These are phyloP conservation scores for Clarias laeviceps DNA, from an alignment of 2,797 vertebrate genomes.

Conservation along the genomic window DNA sequence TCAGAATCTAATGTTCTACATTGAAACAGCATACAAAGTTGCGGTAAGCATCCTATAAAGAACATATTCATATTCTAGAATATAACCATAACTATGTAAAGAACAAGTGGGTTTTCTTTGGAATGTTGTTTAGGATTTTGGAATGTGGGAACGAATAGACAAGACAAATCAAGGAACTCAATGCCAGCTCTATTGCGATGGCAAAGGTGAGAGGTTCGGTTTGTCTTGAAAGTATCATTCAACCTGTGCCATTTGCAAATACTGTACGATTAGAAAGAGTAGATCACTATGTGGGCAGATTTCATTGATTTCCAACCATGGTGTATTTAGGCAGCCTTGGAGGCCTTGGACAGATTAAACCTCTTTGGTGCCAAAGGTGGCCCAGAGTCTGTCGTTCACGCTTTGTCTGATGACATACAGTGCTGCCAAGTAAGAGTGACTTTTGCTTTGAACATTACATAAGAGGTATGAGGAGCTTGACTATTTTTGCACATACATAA, in stretches of 20 bases:
- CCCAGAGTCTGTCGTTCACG: slow-evolving; percentile 90
- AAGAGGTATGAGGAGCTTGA: not conserved
- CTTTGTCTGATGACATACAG: slow-evolving; percentile 93
- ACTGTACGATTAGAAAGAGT: not conserved
- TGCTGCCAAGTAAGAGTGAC: slow-evolving; percentile 86
- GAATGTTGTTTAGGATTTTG: slow-evolving; percentile 83
- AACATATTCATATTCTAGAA: not conserved
- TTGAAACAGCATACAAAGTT: slow-evolving; percentile 96
- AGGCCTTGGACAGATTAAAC: slow-evolving; percentile 93
- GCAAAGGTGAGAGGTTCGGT: slow-evolving; percentile 82
- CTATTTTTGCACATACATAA: not conserved
- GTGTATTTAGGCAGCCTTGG: slow-evolving; percentile 85
- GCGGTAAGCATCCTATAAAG: slow-evolving; percentile 76
- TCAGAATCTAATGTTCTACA: slow-evolving; percentile 98
- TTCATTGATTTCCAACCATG: slow-evolving; percentile 8
- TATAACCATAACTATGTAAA: not conserved
- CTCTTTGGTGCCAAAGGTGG: slow-evolving; percentile 95
- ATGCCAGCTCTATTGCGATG: slow-evolving; percentile 95
- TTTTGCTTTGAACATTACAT: slow-evolving; percentile 10
- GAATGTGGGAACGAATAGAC: slow-evolving; percentile 98
- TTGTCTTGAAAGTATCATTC: not conserved
- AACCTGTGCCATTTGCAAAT: not conserved
- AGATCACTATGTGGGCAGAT: not conserved
- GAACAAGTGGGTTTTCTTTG: not conserved
- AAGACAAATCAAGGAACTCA: slow-evolving; percentile 96